Evolutionary conservation across 2,888 invertebrate species (phyloP).

Genomic region (Nomada hirtipes): DNA sequence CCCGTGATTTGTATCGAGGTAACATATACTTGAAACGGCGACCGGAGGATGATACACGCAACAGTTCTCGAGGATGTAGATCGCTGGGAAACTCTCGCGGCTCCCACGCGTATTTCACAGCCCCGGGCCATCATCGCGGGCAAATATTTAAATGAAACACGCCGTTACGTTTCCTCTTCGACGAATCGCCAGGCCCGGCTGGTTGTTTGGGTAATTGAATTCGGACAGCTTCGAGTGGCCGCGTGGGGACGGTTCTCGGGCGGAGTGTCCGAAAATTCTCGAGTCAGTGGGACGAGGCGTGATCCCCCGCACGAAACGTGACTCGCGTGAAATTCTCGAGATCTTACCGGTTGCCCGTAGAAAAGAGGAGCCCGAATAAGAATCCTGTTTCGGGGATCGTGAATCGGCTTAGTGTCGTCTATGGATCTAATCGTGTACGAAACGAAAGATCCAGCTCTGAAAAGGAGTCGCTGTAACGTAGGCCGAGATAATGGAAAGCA

Average conservation of each 20-base stretch:
- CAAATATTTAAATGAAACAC: slow-evolving; percentile 41
- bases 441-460: slow-evolving; percentile 62
- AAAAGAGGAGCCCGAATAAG: slow-evolving; percentile 56
- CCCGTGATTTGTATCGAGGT: background rate
- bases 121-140: slow-evolving; percentile 4
- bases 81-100: slow-evolving; percentile 7
- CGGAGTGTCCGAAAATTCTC: slow-evolving; percentile 61
- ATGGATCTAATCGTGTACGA: slow-evolving; percentile 67
- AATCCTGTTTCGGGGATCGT: slow-evolving; percentile 75
- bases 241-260: slow-evolving; percentile 31
- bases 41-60: background rate
- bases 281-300: slow-evolving; percentile 63
- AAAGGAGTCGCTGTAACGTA: slow-evolving; percentile 73
- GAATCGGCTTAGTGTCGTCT: slow-evolving; percentile 73
- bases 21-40: no score
- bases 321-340: slow-evolving; percentile 77
- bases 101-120: background rate
- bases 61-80: background rate
- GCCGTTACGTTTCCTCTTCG: slow-evolving; percentile 23
- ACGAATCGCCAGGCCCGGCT: slow-evolving; percentile 23
- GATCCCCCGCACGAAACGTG: slow-evolving; percentile 73
- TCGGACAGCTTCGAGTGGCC: slow-evolving; percentile 51
- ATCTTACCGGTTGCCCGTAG: slow-evolving; percentile 63
- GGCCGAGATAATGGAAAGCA: slow-evolving; percentile 69
- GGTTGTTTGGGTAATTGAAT: slow-evolving; percentile 57